Base-by-base conservation (phyloP, 2,888 invertebrate genomes). In the Euzophera pinguis region DNA sequence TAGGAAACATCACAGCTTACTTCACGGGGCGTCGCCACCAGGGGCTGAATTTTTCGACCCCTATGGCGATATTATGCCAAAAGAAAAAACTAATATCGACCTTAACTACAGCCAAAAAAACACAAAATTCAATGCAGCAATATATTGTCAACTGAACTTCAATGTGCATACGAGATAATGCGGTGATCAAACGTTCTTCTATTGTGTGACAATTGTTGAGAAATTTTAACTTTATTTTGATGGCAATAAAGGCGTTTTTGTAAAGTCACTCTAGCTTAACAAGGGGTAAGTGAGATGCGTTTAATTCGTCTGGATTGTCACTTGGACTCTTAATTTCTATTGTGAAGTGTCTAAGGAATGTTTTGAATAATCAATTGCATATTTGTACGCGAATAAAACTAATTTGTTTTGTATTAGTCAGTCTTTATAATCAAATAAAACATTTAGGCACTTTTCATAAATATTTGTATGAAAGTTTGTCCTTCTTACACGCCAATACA, bases 1-100 rank as follows among this genome's bases (percentile, higher is more conserved):
- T 78, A 84, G 82, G 86, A 85, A 86, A 43, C 51, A 89, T 89
- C 87, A 84, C 84, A 84, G 88, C 86, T 83, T 83, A 86, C 89
- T 85, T 83, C 84, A 79, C 85, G 88, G 89, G 89, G 89, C 84
- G 89, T 89, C 89, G 78, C 84, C 78, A 75, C 76, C 75, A 78
- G 84, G 83, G 84, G 84, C 77, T 73, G 81, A 81, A 83, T 84
- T 84, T n/a, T 83, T 71, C 81, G 78, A 82, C 89, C 89, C 89
- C 89, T 69, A 81, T 68, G 68, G 89, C 71, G 87, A 70, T 72
- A 88, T 88, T 85, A 79, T 85, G 67, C 62, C 53, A 53, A 8
- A 54, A 53, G 32, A 0, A 51, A 50, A 54, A 37, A 22, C 57
- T 50, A 80, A 74, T 74, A 73, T 52, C 67, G 63, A 73, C 83